Percentiles rank a stretch among this genome's conserved stretches.
Conservation (phyloP, 2,797 vertebrate species). For the Okamejei kenojei region DNA sequence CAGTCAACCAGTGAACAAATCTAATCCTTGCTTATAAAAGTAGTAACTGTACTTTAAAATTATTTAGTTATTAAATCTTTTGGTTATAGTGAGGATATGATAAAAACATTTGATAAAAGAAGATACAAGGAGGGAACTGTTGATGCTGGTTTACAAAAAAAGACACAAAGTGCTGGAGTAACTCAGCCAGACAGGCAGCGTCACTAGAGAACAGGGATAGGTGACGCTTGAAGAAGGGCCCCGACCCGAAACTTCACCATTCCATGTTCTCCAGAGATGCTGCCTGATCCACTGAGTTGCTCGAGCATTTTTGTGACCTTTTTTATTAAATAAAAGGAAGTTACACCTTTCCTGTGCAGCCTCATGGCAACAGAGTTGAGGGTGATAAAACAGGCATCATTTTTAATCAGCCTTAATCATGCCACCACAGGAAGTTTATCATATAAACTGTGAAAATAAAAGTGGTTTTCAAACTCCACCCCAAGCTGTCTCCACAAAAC, state of each 20-base stretch:
- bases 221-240: too few relatives aligned
- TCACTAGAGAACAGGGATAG: too few relatives aligned
- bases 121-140: too few relatives aligned
- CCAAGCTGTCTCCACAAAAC: not conserved
- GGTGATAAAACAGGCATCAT: not conserved
- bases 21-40: not conserved
- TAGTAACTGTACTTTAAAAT: not conserved
- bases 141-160: too few relatives aligned
- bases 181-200: too few relatives aligned
- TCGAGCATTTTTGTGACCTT: too few relatives aligned
- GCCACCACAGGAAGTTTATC: not conserved
- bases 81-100: not conserved
- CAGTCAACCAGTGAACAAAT: not conserved
- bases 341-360: not conserved
- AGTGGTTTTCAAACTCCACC: not conserved
- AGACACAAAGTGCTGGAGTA: too few relatives aligned
- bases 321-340: not conserved
- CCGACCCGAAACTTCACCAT: too few relatives aligned
- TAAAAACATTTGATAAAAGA: too few relatives aligned
- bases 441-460: not conserved
- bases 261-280: too few relatives aligned
- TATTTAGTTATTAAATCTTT: not conserved
- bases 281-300: too few relatives aligned
- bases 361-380: not conserved
- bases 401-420: not conserved